phyloP scores from a whole-genome alignment of 2,797 vertebrate species.

The Dicrostonyx torquatus region DNA sequence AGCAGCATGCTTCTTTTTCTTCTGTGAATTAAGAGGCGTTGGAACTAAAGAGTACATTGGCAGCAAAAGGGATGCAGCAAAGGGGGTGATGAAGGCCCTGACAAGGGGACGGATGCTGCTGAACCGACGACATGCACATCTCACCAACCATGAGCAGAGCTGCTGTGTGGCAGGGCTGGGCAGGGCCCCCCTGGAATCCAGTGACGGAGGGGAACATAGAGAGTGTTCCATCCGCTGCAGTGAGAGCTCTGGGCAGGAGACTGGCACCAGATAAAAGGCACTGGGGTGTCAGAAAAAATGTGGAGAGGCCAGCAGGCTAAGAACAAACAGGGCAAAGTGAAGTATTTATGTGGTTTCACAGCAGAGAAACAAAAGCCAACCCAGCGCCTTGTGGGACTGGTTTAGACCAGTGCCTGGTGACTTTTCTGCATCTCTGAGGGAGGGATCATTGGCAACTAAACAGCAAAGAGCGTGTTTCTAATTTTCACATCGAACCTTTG shows the following conservation, averaged over 20 bases:
- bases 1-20: neutral
- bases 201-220: neutral
- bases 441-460: neutral
- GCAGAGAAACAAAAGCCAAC: neutral
- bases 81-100: neutral
- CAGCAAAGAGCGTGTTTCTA: constrained; percentile 49
- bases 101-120: neutral
- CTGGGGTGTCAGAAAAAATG: neutral
- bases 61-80: neutral
- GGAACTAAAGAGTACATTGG: neutral
- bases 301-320: neutral
- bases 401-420: neutral
- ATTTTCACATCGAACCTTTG: constrained; percentile 68
- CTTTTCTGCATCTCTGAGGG: neutral
- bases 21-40: neutral
- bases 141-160: neutral
- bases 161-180: rapidly evolving
- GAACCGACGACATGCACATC: rapidly evolving
- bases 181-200: neutral
- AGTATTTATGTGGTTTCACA: neutral
- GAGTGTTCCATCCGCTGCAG: neutral
- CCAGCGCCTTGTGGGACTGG: neutral
- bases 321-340: neutral
- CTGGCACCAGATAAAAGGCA: neutral
- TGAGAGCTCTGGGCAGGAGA: no score